Percentiles rank a stretch among this genome's conserved stretches.
These are phyloP conservation scores for Poicephalus gulielmi DNA, from an alignment of 2,113 vertebrate species.

Conservation along the genomic window DNA sequence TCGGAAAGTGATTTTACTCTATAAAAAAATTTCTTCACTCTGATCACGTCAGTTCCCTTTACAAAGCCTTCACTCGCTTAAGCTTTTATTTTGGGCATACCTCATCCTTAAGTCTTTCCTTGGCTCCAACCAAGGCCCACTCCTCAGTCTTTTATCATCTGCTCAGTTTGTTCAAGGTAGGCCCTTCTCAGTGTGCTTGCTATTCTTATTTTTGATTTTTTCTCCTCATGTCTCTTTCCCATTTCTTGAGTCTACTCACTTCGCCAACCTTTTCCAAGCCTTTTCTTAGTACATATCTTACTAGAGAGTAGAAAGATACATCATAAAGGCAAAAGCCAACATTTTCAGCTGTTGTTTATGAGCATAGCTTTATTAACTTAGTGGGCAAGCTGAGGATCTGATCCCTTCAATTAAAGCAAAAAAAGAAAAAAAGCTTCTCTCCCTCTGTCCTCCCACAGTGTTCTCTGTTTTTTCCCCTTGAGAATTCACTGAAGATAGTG, in stretches of 20 bases:
- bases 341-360: slow-evolving; percentile 42
- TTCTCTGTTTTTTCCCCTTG: background rate
- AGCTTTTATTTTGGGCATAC: slow-evolving; percentile 24
- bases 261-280: slow-evolving; percentile 30
- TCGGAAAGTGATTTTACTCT: slow-evolving; percentile 4
- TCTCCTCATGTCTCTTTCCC: background rate
- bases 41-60: background rate
- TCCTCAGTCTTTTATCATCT: slow-evolving; percentile 29
- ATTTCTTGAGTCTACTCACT: slow-evolving; percentile 1
- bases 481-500: background rate
- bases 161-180: background rate
- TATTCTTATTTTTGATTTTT: slow-evolving; percentile 23
- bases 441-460: background rate
- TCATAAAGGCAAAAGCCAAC: slow-evolving; percentile 23
- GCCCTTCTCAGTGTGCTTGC: background rate
- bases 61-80: background rate
- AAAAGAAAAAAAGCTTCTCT: background rate
- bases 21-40: background rate
- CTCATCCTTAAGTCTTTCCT: background rate
- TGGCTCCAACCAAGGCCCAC: slow-evolving; percentile 7
- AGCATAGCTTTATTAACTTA: slow-evolving; percentile 8
- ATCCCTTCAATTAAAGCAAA: background rate
- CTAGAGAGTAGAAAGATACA: slow-evolving; percentile 13
- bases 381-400: background rate
- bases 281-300: slow-evolving; percentile 29